These are phyloP conservation scores for Thunnus albacares DNA, from an alignment of 2,797 vertebrate genomes.

Conservation along the genomic window DNA sequence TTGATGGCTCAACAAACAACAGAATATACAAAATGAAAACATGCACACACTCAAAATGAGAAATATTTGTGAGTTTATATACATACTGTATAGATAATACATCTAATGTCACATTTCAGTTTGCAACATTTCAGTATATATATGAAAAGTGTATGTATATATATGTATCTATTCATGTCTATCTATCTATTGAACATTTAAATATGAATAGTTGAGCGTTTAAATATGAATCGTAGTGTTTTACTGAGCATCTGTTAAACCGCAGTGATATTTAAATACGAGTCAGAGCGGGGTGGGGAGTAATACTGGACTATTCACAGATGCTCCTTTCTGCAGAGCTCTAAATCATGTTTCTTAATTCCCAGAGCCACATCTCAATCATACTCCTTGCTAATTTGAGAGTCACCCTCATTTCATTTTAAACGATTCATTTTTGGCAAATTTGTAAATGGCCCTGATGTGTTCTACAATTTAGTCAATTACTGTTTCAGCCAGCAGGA, in stretches of 20 bases:
- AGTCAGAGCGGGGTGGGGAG: constrained; percentile 80
- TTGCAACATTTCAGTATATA: background rate
- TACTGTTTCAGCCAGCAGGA: constrained; percentile 99
- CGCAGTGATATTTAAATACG: constrained; percentile 83
- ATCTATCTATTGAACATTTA: constrained; percentile 38
- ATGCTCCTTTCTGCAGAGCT: constrained; percentile 90
- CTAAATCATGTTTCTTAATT: constrained; percentile 92
- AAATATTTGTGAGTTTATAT: background rate
- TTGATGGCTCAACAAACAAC: background rate
- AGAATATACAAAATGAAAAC: background rate
- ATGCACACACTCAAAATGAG: background rate
- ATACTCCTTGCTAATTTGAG: constrained; percentile 99
- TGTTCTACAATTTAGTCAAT: constrained; percentile 99
- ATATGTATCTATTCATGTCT: constrained; percentile 32
- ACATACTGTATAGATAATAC: constrained; percentile 2
- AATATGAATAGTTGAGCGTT: constrained; percentile 45
- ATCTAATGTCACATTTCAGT: background rate
- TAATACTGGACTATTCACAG: constrained; percentile 89
- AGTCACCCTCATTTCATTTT: constrained; percentile 99
- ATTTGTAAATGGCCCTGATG: constrained; percentile 99
- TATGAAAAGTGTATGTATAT: background rate
- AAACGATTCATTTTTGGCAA: constrained; percentile 99
- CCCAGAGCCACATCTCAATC: constrained; percentile 99
- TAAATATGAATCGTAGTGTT: constrained; percentile 63
- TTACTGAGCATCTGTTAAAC: constrained; percentile 72